Conservation (phyloP, 35 echinoderm and acorn worm genomes). For the Patiria miniata region DNA sequence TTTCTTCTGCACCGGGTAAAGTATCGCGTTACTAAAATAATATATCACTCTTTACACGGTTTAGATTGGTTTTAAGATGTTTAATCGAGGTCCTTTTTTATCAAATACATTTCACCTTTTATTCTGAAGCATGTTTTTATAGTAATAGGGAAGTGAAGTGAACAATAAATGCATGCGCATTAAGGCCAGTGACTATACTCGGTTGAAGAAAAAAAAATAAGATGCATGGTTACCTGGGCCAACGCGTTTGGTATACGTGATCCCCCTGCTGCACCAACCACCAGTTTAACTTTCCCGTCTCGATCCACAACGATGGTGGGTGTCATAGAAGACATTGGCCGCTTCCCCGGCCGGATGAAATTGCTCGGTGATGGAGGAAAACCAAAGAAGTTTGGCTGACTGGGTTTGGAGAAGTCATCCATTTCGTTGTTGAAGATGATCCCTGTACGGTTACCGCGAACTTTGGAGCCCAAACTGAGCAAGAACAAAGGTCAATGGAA, state of each 20-base stretch:
- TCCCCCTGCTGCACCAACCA: constrained; percentile 69
- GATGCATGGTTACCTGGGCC: constrained; percentile 58
- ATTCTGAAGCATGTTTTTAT: too few relatives aligned
- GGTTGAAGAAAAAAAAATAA: too few relatives aligned
- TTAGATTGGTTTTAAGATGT: too few relatives aligned
- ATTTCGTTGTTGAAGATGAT: constrained; percentile 90
- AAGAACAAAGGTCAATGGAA: neutral
- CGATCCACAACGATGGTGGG: constrained; percentile 54
- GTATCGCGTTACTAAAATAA: too few relatives aligned
- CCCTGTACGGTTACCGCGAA: constrained; percentile 69
- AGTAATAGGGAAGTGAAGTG: too few relatives aligned
- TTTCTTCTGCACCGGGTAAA: too few relatives aligned
- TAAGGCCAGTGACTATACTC: too few relatives aligned
- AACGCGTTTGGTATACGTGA: constrained; percentile 55
- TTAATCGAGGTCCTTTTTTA: too few relatives aligned
- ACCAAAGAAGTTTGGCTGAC: constrained; percentile 42
- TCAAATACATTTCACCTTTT: too few relatives aligned
- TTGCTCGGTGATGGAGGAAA: constrained; percentile 66
- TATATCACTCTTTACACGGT: too few relatives aligned
- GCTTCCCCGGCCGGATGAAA: constrained; percentile 77
- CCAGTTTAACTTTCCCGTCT: constrained; percentile 28
- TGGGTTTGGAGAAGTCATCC: constrained; percentile 88
- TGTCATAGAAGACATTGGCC: constrained; percentile 80
- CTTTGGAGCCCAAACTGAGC: constrained; percentile 79
- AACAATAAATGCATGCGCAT: too few relatives aligned